A percentile compares a stretch with the other conserved stretches of the same genome.
These are phyloP conservation scores for Megalonaias nervosa DNA, from an alignment of 1,140 invertebrate species.

Conservation along the genomic window DNA sequence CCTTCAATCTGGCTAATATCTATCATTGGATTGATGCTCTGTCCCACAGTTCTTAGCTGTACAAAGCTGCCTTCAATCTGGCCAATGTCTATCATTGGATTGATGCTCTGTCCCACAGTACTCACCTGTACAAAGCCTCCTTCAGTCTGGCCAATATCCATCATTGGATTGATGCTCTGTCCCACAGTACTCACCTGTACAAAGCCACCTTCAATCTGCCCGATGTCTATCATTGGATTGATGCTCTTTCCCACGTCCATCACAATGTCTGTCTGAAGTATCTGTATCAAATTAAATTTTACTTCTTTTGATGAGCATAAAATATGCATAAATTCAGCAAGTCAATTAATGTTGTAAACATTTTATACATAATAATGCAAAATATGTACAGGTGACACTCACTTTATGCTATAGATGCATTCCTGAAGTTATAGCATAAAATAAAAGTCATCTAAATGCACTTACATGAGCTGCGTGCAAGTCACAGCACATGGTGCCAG, in stretches of 20 bases:
- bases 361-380: too few species aligned
- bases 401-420: too few species aligned
- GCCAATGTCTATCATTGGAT: conserved; percentile 63
- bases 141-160: conserved; percentile 60
- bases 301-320: neutral
- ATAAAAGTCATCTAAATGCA: too few species aligned
- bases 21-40: conserved; percentile 64
- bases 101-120: conserved; percentile 59
- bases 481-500: too few species aligned
- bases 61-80: conserved; percentile 62
- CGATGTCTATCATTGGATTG: conserved; percentile 64
- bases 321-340: too few species aligned
- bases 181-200: conserved; percentile 58
- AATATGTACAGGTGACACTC: too few species aligned
- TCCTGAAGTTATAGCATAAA: too few species aligned
- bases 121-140: conserved; percentile 64
- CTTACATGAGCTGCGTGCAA: too few species aligned
- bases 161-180: conserved; percentile 62
- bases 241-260: conserved; percentile 66
- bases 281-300: conserved; percentile 28
- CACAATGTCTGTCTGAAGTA: conserved; percentile 60
- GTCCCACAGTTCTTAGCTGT: conserved; percentile 34
- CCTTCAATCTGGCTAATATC: conserved; percentile 62
- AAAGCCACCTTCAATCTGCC: conserved; percentile 62
- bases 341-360: too few species aligned